A percentile compares a stretch with the other conserved stretches of the same genome.
Evolutionary conservation across 2,797 vertebrate genomes (phyloP).

Genomic region (Sphenopsis melanotis): DNA sequence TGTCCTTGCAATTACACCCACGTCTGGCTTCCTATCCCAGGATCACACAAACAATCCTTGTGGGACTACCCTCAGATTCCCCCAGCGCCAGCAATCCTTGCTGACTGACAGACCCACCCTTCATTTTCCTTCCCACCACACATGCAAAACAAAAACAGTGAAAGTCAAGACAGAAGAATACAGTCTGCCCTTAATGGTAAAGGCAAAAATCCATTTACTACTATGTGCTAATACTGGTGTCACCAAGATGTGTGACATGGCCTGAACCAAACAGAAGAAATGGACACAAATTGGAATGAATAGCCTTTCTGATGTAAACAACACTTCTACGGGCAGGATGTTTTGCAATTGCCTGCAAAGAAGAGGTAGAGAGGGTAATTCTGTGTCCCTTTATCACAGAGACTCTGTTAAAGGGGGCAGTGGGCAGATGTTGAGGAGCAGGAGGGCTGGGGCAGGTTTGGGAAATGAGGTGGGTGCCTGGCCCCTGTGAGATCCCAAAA

Average conservation of each 20-base stretch:
- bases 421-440: neutral
- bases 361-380: neutral
- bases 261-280: neutral
- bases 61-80: neutral
- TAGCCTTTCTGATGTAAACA: neutral
- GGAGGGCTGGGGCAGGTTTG: neutral
- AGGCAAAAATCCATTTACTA: neutral
- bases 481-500: neutral
- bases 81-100: neutral
- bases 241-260: neutral
- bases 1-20: neutral
- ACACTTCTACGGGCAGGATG: neutral
- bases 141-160: neutral
- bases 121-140: neutral
- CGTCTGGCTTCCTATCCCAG: neutral
- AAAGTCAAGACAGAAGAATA: neutral
- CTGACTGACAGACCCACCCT: neutral
- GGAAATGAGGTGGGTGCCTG: neutral
- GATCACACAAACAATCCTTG: neutral
- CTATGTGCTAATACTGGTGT: neutral
- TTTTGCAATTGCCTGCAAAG: neutral
- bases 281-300: neutral
- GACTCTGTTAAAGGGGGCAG: neutral
- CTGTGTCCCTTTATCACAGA: neutral
- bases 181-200: neutral